phyloP scores from a whole-genome alignment of 2,113 vertebrate genomes.

The Saiga tatarica region DNA sequence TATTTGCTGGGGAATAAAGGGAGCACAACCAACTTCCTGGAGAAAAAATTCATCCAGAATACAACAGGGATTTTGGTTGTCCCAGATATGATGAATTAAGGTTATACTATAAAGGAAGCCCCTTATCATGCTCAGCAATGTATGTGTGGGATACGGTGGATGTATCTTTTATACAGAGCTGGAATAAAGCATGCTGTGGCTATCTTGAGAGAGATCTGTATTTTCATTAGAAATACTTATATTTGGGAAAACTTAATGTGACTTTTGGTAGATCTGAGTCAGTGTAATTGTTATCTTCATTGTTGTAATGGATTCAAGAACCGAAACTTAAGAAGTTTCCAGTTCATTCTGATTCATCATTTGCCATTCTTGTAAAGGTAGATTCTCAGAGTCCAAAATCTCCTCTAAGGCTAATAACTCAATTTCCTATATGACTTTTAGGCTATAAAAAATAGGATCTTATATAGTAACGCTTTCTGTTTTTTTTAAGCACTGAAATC shows the following conservation, averaged over 20 bases:
- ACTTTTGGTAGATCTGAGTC: not conserved
- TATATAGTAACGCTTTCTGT: not conserved
- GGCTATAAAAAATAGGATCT: not conserved
- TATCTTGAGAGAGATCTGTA: not conserved
- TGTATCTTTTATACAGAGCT: not conserved
- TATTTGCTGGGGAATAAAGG: not conserved
- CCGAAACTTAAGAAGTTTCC: constrained; percentile 17
- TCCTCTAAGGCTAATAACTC: not conserved
- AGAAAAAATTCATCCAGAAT: not conserved
- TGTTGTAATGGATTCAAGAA: not conserved
- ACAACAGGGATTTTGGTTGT: not conserved
- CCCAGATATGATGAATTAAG: not conserved
- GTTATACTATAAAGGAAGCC: not conserved
- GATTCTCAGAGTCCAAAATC: not conserved
- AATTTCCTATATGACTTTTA: not conserved
- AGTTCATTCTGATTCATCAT: not conserved
- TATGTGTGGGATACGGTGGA: not conserved
- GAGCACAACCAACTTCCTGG: not conserved
- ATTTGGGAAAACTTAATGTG: not conserved
- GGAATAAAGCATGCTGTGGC: not conserved
- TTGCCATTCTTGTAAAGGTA: not conserved
- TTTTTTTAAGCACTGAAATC: not conserved
- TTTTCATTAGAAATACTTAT: not conserved
- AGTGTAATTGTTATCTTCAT: not conserved
- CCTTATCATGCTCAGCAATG: not conserved